A percentile compares a stretch with the other conserved stretches of the same genome.
Evolutionary conservation across 2,888 invertebrate genomes (phyloP).

Genomic region (Protophormia terraenovae): DNA sequence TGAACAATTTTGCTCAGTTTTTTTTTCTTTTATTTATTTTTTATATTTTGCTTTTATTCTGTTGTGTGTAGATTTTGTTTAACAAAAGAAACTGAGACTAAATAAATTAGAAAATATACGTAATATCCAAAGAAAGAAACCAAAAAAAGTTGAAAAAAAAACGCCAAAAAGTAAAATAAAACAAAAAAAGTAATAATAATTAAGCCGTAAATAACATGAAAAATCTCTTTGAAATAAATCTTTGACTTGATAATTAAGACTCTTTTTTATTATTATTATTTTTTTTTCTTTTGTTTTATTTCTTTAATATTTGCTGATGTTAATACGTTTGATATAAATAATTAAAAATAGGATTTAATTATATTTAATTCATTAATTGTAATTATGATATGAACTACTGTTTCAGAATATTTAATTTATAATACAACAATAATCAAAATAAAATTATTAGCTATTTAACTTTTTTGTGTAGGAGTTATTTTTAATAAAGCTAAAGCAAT

Average conservation of each 20-base stretch:
- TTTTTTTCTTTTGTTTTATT: too few species aligned
- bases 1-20: background rate
- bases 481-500: too few species aligned
- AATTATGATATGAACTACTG: too few species aligned
- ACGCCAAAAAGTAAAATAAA: background rate
- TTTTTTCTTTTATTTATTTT: background rate
- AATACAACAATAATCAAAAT: too few species aligned
- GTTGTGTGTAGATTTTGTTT: background rate
- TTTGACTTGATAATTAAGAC: background rate
- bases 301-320: background rate
- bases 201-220: background rate
- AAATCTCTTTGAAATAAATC: background rate
- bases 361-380: too few species aligned
- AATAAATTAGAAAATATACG: slow-evolving; percentile 12
- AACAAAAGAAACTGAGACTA: slow-evolving; percentile 2
- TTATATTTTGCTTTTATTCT: background rate
- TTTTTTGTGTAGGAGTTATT: too few species aligned
- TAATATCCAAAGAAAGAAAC: background rate
- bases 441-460: too few species aligned
- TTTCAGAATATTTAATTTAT: too few species aligned
- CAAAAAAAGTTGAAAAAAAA: background rate
- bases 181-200: background rate
- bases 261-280: too few species aligned
- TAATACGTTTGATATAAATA: background rate
- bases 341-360: too few species aligned